Percentiles rank a stretch among this genome's conserved stretches.
These are phyloP conservation scores for Drosophila oshimai DNA, from an alignment of 1,140 invertebrate species.

Conservation along the genomic window DNA sequence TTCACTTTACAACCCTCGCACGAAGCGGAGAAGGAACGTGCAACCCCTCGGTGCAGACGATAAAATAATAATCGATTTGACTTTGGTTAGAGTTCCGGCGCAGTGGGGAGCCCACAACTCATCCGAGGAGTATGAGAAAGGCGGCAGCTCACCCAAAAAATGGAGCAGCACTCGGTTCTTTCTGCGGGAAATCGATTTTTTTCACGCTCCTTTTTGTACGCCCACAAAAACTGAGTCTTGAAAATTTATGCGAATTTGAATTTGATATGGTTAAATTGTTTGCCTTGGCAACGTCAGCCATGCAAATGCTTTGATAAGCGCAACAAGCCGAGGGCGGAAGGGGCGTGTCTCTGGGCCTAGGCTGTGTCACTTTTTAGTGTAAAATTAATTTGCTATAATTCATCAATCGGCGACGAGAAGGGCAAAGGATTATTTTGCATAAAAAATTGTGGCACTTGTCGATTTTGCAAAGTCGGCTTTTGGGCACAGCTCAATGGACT, in stretches of 20 bases:
- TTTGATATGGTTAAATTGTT: constrained; percentile 77
- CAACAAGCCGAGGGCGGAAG: background rate
- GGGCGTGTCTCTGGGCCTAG: constrained; percentile 38
- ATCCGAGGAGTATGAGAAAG: constrained; percentile 10
- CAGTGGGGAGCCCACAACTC: constrained; percentile 27
- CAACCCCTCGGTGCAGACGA: constrained; percentile 45
- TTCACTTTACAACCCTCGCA: constrained; percentile 61
- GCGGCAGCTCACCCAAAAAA: constrained; percentile 19
- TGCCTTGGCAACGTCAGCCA: constrained; percentile 70
- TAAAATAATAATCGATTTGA: constrained; percentile 78
- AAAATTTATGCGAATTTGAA: constrained; percentile 77
- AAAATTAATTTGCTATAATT: constrained; percentile 79
- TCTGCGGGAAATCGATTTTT: constrained; percentile 67
- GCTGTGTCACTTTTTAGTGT: constrained; percentile 65
- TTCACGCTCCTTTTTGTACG: constrained; percentile 2
- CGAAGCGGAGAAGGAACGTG: constrained; percentile 25
- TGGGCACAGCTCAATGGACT: background rate
- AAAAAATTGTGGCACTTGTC: constrained; percentile 71
- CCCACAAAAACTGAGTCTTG: background rate
- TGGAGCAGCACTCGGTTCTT: constrained; percentile 54
- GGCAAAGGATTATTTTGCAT: constrained; percentile 73
- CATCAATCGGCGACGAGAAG: constrained; percentile 49
- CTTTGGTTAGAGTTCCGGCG: constrained; percentile 54
- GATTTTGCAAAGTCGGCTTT: constrained; percentile 62
- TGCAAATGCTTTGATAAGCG: constrained; percentile 69